These are phyloP conservation scores for Amaurobius ferox DNA, from an alignment of 2,888 invertebrate species.

Conservation along the genomic window DNA sequence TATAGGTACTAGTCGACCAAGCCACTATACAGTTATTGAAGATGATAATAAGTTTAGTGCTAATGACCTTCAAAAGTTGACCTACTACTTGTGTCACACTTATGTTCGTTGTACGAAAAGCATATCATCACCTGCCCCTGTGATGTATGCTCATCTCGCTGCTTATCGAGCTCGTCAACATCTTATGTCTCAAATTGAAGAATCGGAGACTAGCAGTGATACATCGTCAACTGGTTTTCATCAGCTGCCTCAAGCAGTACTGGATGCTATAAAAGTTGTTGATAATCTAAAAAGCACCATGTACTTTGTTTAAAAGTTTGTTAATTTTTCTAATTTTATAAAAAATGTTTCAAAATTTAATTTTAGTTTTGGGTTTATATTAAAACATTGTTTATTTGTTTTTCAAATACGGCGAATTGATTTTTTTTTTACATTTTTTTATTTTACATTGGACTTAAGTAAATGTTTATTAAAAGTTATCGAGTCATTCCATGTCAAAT, in stretches of 20 bases:
- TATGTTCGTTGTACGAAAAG: constrained; percentile 75
- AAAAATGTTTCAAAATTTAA: too few species aligned
- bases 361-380: too few species aligned
- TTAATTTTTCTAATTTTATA: too few species aligned
- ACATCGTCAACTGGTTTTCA: constrained; percentile 6
- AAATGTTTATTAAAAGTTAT: too few species aligned
- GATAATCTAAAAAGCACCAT: constrained; percentile 44
- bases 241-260: constrained; percentile 28
- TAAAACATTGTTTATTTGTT: too few species aligned
- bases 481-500: too few species aligned
- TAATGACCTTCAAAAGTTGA: constrained; percentile 73
- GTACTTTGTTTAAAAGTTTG: constrained; percentile 64
- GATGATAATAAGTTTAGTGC: constrained; percentile 74
- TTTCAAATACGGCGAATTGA: too few species aligned
- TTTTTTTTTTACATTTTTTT: too few species aligned
- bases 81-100: constrained; percentile 75
- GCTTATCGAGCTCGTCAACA: constrained; percentile 72
- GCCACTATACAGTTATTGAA: constrained; percentile 72
- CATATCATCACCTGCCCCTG: constrained; percentile 76
- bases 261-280: constrained; percentile 47
- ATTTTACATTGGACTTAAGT: too few species aligned
- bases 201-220: constrained; percentile 5
- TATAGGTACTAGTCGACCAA: constrained; percentile 56
- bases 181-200: constrained; percentile 23
- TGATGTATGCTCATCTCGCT: constrained; percentile 75